Evolutionary conservation across 2,113 vertebrate species (phyloP).

Genomic region (Oreochromis aureus): DNA sequence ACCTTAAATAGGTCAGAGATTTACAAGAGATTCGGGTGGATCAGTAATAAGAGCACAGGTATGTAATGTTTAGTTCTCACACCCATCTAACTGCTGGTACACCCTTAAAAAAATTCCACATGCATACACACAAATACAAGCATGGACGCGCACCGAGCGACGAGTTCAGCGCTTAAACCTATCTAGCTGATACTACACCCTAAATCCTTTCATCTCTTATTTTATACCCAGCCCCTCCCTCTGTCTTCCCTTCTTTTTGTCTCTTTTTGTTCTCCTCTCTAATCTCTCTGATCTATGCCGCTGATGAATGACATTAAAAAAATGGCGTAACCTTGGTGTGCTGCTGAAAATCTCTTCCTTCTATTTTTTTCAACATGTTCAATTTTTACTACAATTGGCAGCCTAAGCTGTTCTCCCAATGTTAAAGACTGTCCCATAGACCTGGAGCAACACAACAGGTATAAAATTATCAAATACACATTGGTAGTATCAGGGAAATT

Average conservation of each 20-base stretch:
- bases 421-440: neutral
- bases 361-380: neutral
- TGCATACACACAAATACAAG: constrained; percentile 8
- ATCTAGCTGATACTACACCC: constrained; percentile 44
- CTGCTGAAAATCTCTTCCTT: neutral
- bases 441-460: neutral
- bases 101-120: constrained; percentile 30
- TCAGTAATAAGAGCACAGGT: constrained; percentile 42
- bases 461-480: neutral
- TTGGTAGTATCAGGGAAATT: neutral
- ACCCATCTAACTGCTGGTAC: constrained; percentile 55
- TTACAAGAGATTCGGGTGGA: constrained; percentile 48
- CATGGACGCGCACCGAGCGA: constrained; percentile 26
- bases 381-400: neutral
- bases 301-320: constrained; percentile 29
- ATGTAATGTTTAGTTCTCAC: constrained; percentile 55
- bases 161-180: constrained; percentile 5
- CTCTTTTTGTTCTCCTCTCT: constrained; percentile 33
- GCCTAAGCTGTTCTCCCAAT: neutral
- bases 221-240: constrained; percentile 32
- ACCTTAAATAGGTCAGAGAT: constrained; percentile 45
- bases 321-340: neutral
- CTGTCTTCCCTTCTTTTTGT: constrained; percentile 23
- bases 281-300: constrained; percentile 34
- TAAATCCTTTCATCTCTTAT: constrained; percentile 58